Evolutionary conservation across 2,113 vertebrate genomes (phyloP), one percentile per base, ranked within the genome.

Genomic region (Sceloporus tristichus): DNA sequence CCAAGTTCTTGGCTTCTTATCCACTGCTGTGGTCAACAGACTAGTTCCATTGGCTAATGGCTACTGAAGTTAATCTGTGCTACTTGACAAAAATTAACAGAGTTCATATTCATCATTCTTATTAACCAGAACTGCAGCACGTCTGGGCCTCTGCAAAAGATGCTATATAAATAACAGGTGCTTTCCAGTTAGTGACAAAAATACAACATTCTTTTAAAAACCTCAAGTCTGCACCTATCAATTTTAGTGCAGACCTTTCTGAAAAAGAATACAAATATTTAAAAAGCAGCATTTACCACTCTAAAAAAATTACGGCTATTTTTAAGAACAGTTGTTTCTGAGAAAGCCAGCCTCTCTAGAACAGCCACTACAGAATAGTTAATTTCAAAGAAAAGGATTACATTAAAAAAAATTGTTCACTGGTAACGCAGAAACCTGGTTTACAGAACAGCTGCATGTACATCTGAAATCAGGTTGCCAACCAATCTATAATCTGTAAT

Each of bases 241-340:
- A 71, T 70, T 54, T 78, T 87, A 90, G 87, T 87, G 82, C 88
- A 89, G 90, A 94, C 59, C 65, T 90, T 40, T 86, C 70, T 85
- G 79, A 82, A 92, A 74, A 87, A 88, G 42, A 85, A 77, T 83
- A 89, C 88, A 1, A 92, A 89, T 85, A 85, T 71, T 82, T 27
- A 79, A 75, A 87, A 75, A 90, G 62, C 16, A 82, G 53, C 21
- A 77, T 2, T 80, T 84, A 8, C 86, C 8, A 88, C 38, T 82
- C 76, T 85, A 82, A 89, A 94, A 84, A 94, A 74, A 75, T 53
- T 88, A 86, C 90, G 86, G 82, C 9, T 90, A 71, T 78, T 85
- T n/a, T 88, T 88, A 88, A 84, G 71, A 90, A 86, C 54, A 87
- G 54, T 54, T 84, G n/a, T 11, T 85, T 76, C 88, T 92, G 88